A percentile compares a stretch with the other conserved stretches of the same genome.
phyloP scores from a whole-genome alignment of 2,888 invertebrate species.

The Ischnus inquisitorius region DNA sequence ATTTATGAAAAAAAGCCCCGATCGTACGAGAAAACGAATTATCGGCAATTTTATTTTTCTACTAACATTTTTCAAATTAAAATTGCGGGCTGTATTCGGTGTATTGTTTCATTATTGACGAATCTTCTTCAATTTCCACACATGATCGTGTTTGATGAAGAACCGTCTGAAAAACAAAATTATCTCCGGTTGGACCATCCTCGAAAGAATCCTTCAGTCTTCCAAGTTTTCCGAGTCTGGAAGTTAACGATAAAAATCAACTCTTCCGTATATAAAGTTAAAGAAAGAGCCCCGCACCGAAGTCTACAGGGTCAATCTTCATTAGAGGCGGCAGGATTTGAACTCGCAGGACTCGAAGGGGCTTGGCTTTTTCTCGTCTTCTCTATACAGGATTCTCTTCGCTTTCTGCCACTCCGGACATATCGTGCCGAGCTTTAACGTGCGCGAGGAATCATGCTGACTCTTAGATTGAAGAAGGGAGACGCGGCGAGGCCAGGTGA shows the following conservation, averaged over 20 bases:
- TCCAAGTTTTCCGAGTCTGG: not conserved
- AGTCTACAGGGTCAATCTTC: conserved; percentile 61
- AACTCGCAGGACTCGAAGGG: conserved; percentile 9
- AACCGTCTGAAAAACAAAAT: too few relatives aligned
- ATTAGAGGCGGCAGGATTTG: conserved; percentile 41
- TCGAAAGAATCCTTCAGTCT: not conserved
- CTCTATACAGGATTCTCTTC: conserved; percentile 26
- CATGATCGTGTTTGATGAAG: too few relatives aligned
- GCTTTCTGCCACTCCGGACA: conserved; percentile 40
- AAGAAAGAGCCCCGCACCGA: not conserved
- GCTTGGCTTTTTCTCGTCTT: conserved; percentile 35
- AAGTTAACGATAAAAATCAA: not conserved
- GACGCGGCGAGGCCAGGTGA: conserved; percentile 36
- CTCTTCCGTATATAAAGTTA: not conserved
- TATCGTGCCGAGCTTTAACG: conserved; percentile 45
- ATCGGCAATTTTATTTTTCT: too few relatives aligned
- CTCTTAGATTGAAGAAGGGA: conserved; percentile 57
- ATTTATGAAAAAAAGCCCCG: not conserved
- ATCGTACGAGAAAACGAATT: not conserved
- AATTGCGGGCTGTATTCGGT: too few relatives aligned
- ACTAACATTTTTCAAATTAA: too few relatives aligned
- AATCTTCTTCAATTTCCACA: too few relatives aligned
- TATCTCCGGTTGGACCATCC: not conserved
- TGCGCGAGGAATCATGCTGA: conserved; percentile 37
- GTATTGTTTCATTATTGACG: too few relatives aligned